A percentile compares a stretch with the other conserved stretches of the same genome.
These are phyloP conservation scores for Oncorhynchus masou DNA, from an alignment of 2,113 vertebrate genomes.

Conservation along the genomic window DNA sequence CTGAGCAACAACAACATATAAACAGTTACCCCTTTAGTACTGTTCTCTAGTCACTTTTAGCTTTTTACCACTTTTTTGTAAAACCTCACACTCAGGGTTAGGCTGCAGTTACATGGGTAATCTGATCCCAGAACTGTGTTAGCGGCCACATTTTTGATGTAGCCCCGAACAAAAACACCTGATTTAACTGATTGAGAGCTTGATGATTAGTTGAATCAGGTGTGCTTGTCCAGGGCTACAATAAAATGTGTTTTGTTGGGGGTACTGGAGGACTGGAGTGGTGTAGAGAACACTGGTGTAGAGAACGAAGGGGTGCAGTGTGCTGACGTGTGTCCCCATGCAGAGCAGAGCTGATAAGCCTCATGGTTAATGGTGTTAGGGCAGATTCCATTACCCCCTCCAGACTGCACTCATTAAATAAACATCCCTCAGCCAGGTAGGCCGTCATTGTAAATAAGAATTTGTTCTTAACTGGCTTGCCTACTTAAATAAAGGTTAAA, in stretches of 20 bases:
- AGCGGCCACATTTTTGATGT: conserved; percentile 7
- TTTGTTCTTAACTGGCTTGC: too few species aligned
- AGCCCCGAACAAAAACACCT: not conserved
- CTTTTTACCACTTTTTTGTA: too few species aligned
- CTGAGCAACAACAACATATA: not conserved
- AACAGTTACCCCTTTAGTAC: not conserved
- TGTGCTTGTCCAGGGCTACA: too few species aligned
- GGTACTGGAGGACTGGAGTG: too few species aligned
- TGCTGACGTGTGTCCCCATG: conserved; percentile 56
- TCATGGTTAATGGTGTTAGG: conserved; percentile 71
- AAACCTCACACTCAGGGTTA: too few species aligned
- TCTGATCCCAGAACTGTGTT: conserved; percentile 28
- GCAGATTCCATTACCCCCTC: conserved; percentile 75
- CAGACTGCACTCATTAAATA: conserved; percentile 75
- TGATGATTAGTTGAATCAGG: too few species aligned
- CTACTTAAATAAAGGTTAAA: too few species aligned
- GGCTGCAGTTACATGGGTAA: not conserved
- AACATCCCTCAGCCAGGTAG: conserved; percentile 60
- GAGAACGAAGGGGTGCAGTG: conserved; percentile 62
- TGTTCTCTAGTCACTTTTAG: too few species aligned
- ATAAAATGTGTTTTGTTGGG: too few species aligned
- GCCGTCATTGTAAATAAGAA: too few species aligned
- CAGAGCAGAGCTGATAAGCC: conserved; percentile 55
- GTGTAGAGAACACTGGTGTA: conserved; percentile 4
- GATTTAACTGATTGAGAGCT: too few species aligned